These are phyloP conservation scores for Temnothorax rugatulus DNA, from an alignment of 2,888 invertebrate species.

Conservation along the genomic window DNA sequence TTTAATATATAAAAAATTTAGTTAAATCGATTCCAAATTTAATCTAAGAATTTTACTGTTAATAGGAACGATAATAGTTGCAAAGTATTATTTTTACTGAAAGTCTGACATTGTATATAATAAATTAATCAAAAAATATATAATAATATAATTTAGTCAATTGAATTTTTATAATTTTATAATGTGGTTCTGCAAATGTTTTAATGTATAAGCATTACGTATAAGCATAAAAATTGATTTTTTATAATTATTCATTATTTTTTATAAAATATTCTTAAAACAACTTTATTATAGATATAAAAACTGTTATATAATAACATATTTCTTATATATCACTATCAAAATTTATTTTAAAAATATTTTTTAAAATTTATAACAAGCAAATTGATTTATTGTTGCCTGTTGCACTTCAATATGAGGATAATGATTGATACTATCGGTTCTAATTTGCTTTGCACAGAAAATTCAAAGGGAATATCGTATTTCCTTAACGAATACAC, in stretches of 20 bases:
- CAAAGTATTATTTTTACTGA: not conserved
- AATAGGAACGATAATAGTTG: not conserved
- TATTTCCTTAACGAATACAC: not conserved
- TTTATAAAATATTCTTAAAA: not conserved
- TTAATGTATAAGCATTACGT: not conserved
- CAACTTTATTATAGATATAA: not conserved
- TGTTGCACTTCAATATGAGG: not conserved
- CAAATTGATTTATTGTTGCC: not conserved
- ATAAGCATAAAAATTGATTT: not conserved
- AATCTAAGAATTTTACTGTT: not conserved
- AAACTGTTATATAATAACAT: not conserved
- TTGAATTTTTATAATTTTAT: not conserved
- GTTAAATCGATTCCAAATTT: not conserved
- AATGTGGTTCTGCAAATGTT: not conserved
- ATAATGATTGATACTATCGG: not conserved
- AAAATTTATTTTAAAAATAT: not conserved
- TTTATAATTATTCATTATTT: not conserved
- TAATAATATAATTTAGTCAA: not conserved
- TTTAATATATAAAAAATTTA: not conserved
- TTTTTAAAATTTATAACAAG: slow-evolving; percentile 1
- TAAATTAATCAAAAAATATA: slow-evolving; percentile 4
- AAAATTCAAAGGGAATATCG: slow-evolving; percentile 12
- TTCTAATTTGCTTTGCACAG: not conserved
- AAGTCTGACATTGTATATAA: not conserved
- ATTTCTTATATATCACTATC: not conserved